Base-by-base conservation (phyloP, 2,888 invertebrate species). In the Lepidocyrtoides sp. region DNA sequence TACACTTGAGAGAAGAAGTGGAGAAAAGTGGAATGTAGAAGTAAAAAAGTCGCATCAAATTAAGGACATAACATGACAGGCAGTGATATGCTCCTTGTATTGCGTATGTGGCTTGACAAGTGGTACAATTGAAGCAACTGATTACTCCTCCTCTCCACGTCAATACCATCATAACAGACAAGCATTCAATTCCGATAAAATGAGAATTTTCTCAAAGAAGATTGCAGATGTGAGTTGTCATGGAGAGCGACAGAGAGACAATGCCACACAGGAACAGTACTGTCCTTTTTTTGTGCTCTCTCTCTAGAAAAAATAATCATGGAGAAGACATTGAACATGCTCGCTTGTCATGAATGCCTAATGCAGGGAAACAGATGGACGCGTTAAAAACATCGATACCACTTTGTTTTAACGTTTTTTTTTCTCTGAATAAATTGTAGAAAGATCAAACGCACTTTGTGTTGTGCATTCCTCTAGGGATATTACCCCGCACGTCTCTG, bases 31-130 rank as follows among this genome's bases (percentile, higher is more conserved):
- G 66, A 77, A 77, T 77, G 51, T 72, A 44, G 7, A 29, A 2
- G 20, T 20, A 32, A 85, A 85, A 85, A 85, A 72, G 85, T 85
- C 85, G 75, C 85, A 75, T 85, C 85, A 85, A 85, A 85, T 75
- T 85, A 85, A 51, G 36, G 85, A 85, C 72, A 85, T 32, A 75
- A 57, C 69, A 85, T 85, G 85, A 85, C 85, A 69, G 69, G 66
- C 51, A 54, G 8, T n/a, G 32, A 10, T 10, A 26, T 36, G 51
- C 51, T 48, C 8, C 77, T 77, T 77, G 29, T 77, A 48, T 51
- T 77, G n/a, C n/a, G n/a, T n/a, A n/a, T n/a, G n/a, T n/a, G n/a
- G n/a, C 12, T 26, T 75, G 63, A 63, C 63, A 63, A 60, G 60
- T 23, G n/a, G n/a, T n/a, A n/a, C n/a, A n/a, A n/a, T n/a, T n/a